A percentile compares a stretch with the other conserved stretches of the same genome.
Conservation (phyloP, 2,888 invertebrate species). For the Dryocosmus kuriphilus region DNA sequence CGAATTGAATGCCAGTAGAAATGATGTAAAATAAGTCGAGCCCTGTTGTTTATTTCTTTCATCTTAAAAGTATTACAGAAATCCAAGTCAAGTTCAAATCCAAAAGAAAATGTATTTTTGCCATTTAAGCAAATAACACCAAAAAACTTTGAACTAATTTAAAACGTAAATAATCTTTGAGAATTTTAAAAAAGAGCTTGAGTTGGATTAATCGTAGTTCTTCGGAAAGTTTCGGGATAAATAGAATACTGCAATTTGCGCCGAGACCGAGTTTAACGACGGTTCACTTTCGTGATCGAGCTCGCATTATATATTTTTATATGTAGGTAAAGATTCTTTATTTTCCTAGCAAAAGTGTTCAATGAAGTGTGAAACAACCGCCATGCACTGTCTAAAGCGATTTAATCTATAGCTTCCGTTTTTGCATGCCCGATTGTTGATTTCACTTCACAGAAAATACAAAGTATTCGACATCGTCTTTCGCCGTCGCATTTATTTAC, state of each 20-base stretch:
- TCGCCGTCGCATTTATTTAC: constrained; percentile 53
- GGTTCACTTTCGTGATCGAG: constrained; percentile 27
- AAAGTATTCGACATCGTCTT: constrained; percentile 52
- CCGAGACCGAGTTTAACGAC: constrained; percentile 38
- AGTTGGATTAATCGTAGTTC: constrained; percentile 23
- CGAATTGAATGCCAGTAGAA: constrained; percentile 53
- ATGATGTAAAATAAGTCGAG: constrained; percentile 63
- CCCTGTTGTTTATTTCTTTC: constrained; percentile 42
- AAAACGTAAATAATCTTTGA: background rate
- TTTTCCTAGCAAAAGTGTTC: constrained; percentile 61
- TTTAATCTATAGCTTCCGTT: constrained; percentile 36
- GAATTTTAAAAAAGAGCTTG: background rate
- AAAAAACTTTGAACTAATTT: background rate
- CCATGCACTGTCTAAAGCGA: constrained; percentile 56
- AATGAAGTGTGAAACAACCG: constrained; percentile 59
- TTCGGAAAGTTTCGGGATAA: constrained; percentile 26
- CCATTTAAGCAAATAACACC: background rate
- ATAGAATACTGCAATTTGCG: constrained; percentile 39
- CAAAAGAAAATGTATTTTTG: background rate
- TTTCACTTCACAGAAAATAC: constrained; percentile 51
- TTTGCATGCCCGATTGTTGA: constrained; percentile 43
- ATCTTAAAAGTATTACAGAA: constrained; percentile 39
- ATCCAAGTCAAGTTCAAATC: constrained; percentile 6
- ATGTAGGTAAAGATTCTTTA: constrained; percentile 58
- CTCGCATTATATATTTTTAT: constrained; percentile 48